Evolutionary conservation across 1,140 invertebrate genomes (phyloP).

Genomic region (Neodiprion virginianus): DNA sequence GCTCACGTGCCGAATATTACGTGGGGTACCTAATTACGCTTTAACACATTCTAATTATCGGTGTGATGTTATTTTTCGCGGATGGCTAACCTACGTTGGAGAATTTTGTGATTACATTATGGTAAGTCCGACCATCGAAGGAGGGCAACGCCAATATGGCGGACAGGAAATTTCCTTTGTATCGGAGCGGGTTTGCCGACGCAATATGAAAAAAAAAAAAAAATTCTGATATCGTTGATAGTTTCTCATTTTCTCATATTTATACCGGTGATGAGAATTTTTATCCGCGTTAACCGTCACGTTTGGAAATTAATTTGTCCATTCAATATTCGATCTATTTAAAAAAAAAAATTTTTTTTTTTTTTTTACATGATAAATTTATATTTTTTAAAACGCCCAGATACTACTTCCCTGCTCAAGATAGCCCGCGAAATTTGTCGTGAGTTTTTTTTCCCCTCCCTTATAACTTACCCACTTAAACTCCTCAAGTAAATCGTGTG

Average conservation of each 20-base stretch:
- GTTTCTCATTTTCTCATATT: neutral
- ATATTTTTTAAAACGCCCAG: constrained; percentile 12
- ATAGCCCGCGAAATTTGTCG: neutral
- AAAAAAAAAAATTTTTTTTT: constrained; percentile 17
- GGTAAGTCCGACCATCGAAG: constrained; percentile 61
- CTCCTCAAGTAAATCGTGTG: too few relatives aligned
- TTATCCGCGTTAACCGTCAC: too few relatives aligned
- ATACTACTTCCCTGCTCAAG: neutral
- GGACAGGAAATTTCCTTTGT: constrained; percentile 64
- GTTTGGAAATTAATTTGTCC: constrained; percentile 2
- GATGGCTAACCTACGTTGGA: constrained; percentile 60
- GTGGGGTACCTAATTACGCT: constrained; percentile 63
- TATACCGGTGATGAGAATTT: neutral
- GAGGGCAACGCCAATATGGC: constrained; percentile 65
- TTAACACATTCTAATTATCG: constrained; percentile 49
- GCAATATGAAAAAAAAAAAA: constrained; percentile 11
- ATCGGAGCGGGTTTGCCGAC: constrained; percentile 27
- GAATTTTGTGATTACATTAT: constrained; percentile 69
- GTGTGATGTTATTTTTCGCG: constrained; percentile 55
- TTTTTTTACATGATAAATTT: neutral
- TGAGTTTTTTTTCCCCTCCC: neutral
- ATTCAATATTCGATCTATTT: constrained; percentile 10
- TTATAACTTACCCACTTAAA: neutral
- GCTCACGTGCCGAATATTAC: constrained; percentile 59
- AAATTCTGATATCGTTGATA: neutral